Percentiles rank a stretch among this genome's conserved stretches.
phyloP scores from a whole-genome alignment of 2,797 vertebrate species.

The Buphagus erythrorhynchus region DNA sequence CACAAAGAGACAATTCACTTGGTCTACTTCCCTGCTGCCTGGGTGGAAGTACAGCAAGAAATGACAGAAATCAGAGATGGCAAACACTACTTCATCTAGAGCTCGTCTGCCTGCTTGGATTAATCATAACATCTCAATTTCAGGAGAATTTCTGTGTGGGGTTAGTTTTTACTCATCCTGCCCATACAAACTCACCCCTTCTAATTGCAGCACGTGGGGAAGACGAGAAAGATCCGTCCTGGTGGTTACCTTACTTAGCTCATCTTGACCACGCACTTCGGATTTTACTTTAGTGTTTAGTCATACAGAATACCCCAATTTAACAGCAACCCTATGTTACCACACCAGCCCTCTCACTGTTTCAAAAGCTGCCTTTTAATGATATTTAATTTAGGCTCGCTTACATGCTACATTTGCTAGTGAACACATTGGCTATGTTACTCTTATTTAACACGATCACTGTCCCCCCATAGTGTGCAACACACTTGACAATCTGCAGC shows the following conservation, averaged over 20 bases:
- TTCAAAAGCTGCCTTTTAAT: slow-evolving; percentile 39
- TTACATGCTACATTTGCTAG: slow-evolving; percentile 28
- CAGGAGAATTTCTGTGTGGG: background rate
- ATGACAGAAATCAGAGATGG: background rate
- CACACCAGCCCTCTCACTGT: background rate
- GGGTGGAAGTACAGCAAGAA: background rate
- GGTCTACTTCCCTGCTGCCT: background rate
- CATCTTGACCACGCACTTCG: background rate
- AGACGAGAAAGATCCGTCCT: background rate
- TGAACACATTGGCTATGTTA: background rate
- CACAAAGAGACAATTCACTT: background rate
- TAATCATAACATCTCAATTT: background rate
- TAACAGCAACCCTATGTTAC: background rate
- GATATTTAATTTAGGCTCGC: slow-evolving; percentile 53
- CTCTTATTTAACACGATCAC: background rate
- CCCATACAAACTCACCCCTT: background rate
- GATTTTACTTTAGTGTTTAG: background rate
- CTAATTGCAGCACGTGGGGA: background rate
- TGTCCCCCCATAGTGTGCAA: background rate
- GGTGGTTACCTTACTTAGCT: background rate
- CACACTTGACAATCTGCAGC: background rate
- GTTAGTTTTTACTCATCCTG: background rate
- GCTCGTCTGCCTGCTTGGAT: background rate
- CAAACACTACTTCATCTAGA: background rate
- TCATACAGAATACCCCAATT: background rate